phyloP scores from a whole-genome alignment of 2,113 vertebrate species.

The Phyllostomus discolor region DNA sequence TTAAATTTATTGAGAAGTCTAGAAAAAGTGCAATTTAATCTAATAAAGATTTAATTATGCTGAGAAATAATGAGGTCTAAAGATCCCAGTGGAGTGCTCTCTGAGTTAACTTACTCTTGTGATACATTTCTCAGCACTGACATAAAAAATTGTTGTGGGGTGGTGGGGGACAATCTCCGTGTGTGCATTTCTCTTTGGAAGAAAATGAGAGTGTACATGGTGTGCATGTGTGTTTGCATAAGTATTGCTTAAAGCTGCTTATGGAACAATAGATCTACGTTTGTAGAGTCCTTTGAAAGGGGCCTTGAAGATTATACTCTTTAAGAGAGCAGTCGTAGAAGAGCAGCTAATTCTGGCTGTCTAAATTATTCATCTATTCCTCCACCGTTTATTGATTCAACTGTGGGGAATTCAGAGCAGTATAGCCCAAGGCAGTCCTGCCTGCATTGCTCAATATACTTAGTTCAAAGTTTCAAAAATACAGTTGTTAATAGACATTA shows the following conservation, averaged over 20 bases:
- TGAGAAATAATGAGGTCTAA: conserved; percentile 56
- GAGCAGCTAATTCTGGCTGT: neutral
- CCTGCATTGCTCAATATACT: neutral
- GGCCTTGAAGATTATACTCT: neutral
- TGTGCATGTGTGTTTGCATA: neutral
- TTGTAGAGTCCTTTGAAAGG: conserved; percentile 2
- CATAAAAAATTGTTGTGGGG: neutral
- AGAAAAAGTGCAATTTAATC: conserved; percentile 51
- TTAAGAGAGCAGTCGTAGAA: neutral
- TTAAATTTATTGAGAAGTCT: conserved; percentile 43
- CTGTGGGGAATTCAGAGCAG: neutral
- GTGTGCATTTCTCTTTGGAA: neutral
- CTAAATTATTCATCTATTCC: conserved; percentile 32
- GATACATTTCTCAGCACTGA: conserved; percentile 1
- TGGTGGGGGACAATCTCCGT: neutral
- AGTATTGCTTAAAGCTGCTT: conserved; percentile 8
- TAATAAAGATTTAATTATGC: conserved; percentile 64
- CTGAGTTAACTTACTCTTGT: neutral
- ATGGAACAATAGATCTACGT: neutral
- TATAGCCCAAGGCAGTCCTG: neutral
- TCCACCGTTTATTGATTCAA: neutral
- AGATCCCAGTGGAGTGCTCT: neutral
- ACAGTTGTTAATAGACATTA: conserved; percentile 1
- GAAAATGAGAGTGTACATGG: neutral
- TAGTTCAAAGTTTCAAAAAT: conserved; percentile 10